These are phyloP conservation scores for Pangasius macronema DNA, from an alignment of 2,797 vertebrate species.

Conservation along the genomic window DNA sequence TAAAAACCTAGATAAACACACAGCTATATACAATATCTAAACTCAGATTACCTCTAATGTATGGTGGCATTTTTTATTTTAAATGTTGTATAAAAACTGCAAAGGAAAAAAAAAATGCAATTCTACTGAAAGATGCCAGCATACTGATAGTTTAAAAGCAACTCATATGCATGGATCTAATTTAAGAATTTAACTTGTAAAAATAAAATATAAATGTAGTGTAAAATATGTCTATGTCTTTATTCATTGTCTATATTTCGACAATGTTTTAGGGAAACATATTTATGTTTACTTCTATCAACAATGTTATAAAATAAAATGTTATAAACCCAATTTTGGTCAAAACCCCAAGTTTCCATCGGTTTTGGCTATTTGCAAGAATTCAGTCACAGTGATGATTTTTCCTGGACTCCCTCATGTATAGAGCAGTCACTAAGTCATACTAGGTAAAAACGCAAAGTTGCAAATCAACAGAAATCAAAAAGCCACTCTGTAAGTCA, in stretches of 20 bases:
- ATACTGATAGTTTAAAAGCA: not conserved
- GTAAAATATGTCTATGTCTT: not conserved
- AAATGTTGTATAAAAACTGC: not conserved
- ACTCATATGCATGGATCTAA: not conserved
- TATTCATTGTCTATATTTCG: not conserved
- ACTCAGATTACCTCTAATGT: conserved; percentile 2
- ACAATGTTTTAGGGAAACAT: not conserved
- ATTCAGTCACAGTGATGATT: not conserved
- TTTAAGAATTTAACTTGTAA: not conserved
- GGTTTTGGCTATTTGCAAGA: not conserved
- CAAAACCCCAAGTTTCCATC: not conserved
- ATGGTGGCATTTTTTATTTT: not conserved
- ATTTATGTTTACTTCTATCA: not conserved
- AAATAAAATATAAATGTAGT: not conserved
- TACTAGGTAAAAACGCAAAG: not conserved
- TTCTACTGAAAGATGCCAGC: not conserved
- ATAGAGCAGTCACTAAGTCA: not conserved
- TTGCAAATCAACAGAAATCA: not conserved
- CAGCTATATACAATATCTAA: conserved; percentile 4
- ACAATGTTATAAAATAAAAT: not conserved
- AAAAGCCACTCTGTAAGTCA: not conserved
- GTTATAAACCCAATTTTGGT: not conserved
- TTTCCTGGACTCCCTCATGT: not conserved
- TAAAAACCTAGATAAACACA: conserved; percentile 13
- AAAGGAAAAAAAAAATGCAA: not conserved